A percentile compares a stretch with the other conserved stretches of the same genome.
Evolutionary conservation across 2,888 invertebrate species (phyloP).

Genomic region (Melitaea athalia): DNA sequence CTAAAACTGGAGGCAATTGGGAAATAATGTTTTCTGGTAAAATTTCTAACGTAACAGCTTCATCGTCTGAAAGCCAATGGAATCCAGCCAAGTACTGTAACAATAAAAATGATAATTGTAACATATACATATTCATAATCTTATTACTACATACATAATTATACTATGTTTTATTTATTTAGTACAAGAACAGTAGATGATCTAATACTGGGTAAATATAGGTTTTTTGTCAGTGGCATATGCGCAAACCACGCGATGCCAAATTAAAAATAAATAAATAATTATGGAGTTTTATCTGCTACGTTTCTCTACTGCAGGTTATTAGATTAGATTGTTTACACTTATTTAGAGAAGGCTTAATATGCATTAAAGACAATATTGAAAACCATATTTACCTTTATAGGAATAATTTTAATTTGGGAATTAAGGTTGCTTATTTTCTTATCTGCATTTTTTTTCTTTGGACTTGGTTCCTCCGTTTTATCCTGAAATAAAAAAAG

Average conservation of each 20-base stretch:
- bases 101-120: constrained; percentile 22
- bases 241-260: too few species aligned
- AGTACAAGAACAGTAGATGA: too few species aligned
- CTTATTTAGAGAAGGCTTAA: too few species aligned
- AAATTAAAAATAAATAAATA: too few species aligned
- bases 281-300: too few species aligned
- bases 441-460: constrained; percentile 22
- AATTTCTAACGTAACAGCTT: constrained; percentile 89
- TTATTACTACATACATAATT: not conserved
- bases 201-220: too few species aligned
- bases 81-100: constrained; percentile 88
- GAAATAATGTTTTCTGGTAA: constrained; percentile 86
- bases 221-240: too few species aligned
- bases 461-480: constrained; percentile 26
- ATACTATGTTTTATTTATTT: not conserved
- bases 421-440: constrained; percentile 10
- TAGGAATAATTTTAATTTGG: constrained; percentile 25
- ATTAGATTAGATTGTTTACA: too few species aligned
- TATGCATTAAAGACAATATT: not conserved
- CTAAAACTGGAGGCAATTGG: constrained; percentile 87
- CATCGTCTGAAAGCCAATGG: constrained; percentile 85
- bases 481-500: constrained; percentile 28
- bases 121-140: not conserved
- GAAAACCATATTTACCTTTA: constrained; percentile 28
- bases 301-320: too few species aligned